Evolutionary conservation across 2,888 invertebrate genomes (phyloP), one percentile per base, ranked within the genome.

Genomic region (Tetranychus piercei): DNA sequence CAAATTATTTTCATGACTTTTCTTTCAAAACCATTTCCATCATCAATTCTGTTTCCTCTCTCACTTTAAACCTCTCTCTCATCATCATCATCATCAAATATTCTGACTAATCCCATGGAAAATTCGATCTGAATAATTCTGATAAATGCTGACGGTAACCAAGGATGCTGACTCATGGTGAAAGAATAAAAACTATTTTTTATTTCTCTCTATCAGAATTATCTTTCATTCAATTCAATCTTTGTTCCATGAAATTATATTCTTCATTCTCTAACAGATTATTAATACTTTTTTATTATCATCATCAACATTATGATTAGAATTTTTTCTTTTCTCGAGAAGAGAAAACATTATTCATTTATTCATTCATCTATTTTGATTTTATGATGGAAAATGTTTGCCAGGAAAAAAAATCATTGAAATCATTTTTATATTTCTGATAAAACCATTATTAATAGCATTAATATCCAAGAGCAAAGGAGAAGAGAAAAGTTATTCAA

Each of bases 91-190:
- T 55, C 55, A 55, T 55, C 55, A 55, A 55, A 55, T 55, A 55
- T 55, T 55, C 55, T 55, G 55, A 55, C 55, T 55, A 55, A 55
- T 55, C 55, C 55, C 55, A 55, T 55, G 55, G 55, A 55, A 55
- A 55, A 55, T 55, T 55, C 55, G 15, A 55, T 55, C 55, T 55
- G 55, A 55, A 55, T 55, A 55, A 55, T 55, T 55, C 55, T 55
- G 55, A 55, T 55, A 55, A 55, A 55, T 55, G 55, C 55, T 55
- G 55, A 55, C 55, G 55, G 55, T 55, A 55, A 55, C 55, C 55
- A 9, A 55, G 15, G 55, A 55, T 55, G 55, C 55, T 55, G 55
- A 55, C 55, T 55, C 55, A 55, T 55, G 55, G 15, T 55, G 34
- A 55, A 15, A 55, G 55, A 55, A 55, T 15, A 55, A 55, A 55